Conservation (phyloP, 2,888 invertebrate genomes). For the Schrankia costaestrigalis region DNA sequence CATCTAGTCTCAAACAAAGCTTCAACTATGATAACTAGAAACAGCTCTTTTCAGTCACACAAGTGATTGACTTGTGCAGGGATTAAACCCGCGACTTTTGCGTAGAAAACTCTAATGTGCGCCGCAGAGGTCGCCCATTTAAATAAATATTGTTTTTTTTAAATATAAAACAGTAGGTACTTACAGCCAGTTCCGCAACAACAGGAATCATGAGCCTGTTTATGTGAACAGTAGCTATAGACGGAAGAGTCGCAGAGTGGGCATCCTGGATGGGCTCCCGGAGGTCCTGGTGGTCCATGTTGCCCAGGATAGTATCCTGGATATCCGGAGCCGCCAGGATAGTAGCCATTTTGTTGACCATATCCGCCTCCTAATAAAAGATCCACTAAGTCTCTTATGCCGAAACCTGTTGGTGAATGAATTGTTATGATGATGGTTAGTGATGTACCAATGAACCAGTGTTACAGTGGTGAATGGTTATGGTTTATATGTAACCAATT, state of each 20-base stretch:
- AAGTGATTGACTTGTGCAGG: no score
- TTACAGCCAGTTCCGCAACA: slow-evolving; percentile 82
- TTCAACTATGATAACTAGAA: no score
- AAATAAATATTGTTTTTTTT: no score
- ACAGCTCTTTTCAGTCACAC: no score
- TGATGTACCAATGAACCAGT: slow-evolving; percentile 9
- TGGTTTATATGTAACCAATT: background rate
- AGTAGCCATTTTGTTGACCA: slow-evolving; percentile 42
- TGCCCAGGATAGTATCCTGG: slow-evolving; percentile 32
- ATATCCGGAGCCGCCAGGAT: slow-evolving; percentile 25
- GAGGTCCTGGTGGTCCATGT: slow-evolving; percentile 49
- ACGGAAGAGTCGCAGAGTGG: slow-evolving; percentile 89
- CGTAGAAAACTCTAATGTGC: background rate
- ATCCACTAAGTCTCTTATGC: slow-evolving; percentile 71
- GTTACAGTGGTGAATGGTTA: background rate
- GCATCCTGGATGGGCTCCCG: slow-evolving; percentile 80
- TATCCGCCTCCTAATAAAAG: slow-evolving; percentile 70
- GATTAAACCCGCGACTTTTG: no score
- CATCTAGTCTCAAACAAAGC: no score
- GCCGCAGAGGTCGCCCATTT: no score
- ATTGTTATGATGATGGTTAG: slow-evolving; percentile 44
- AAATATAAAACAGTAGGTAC: slow-evolving; percentile 28
- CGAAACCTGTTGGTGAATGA: slow-evolving; percentile 67
- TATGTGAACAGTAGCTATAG: slow-evolving; percentile 87
- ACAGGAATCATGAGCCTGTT: slow-evolving; percentile 87